Conservation (phyloP, 1,140 invertebrate genomes). For the Drosophila ohnishii region DNA sequence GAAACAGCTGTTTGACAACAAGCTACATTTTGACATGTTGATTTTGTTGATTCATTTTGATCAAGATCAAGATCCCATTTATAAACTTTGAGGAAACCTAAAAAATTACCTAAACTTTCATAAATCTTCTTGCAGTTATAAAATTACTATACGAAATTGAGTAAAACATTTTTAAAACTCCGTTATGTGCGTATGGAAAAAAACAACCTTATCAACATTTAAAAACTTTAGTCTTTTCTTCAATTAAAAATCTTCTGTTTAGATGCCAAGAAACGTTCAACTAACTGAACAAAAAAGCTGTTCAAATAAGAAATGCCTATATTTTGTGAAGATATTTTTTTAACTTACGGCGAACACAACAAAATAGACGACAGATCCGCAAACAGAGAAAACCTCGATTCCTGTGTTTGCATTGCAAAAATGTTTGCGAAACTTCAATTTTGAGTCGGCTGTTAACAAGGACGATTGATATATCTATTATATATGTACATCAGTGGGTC, state of each 20-base stretch:
- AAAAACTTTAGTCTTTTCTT: neutral
- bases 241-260: slow-evolving; percentile 1
- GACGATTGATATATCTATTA: neutral
- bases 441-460: slow-evolving; percentile 4
- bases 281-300: slow-evolving; percentile 47
- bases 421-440: slow-evolving; percentile 34
- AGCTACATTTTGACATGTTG: neutral
- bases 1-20: neutral
- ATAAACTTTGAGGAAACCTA: neutral
- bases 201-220: neutral
- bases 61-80: neutral
- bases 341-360: slow-evolving; percentile 7
- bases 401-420: slow-evolving; percentile 15
- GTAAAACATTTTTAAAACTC: neutral
- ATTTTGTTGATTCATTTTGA: neutral
- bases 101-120: too few species aligned
- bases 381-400: slow-evolving; percentile 21
- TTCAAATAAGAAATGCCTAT: slow-evolving; percentile 48
- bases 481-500: slow-evolving; percentile 1
- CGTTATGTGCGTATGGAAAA: neutral
- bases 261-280: neutral
- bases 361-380: slow-evolving; percentile 5
- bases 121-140: too few species aligned
- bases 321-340: slow-evolving; percentile 30
- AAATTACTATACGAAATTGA: neutral